Base-by-base conservation (phyloP, 2,113 vertebrate species). In the Miniopterus natalensis region DNA sequence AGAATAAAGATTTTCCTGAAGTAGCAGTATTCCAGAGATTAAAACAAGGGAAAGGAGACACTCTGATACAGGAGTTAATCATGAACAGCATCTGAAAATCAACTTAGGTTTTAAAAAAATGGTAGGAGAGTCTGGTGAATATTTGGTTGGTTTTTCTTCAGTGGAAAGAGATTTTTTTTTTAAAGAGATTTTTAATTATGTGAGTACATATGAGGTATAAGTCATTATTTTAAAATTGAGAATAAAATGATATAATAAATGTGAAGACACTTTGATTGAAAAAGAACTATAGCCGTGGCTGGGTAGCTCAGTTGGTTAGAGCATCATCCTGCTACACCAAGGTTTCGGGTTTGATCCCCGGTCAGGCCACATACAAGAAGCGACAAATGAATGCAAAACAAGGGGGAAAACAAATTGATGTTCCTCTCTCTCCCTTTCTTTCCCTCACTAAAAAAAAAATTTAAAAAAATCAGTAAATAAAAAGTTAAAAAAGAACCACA, bases 1-100 rank as follows among this genome's bases (percentile, higher is more conserved):
- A 88, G 36, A 23, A 84, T 90, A 31, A 87, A 94, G n/a, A 84
- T 68, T 85, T 87, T 91, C 71, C 23, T 74, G 75, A 84, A 27
- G 25, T 18, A 84, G 36, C 29, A n/a, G n/a, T 51, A 42, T 84
- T 73, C 29, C n/a, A 68, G 45, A 80, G n/a, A 78, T 20, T 78
- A 88, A 78, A 90, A 51, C 12, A 78, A 87, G 25, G n/a, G 27
- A 88, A 88, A 91, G 31, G 49, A 61, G 63, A 74, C 18, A 73
- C 8, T 73, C 57, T 84, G n/a, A 87, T 53, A 71, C 0, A 27
- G 27, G 7, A 91, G 8, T 49, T 81, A 68, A 70, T 29, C 77
- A 66, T 9, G 57, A 91, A 5, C n/a, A 51, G 73, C 25, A 53
- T 61, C 66, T 63, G 66, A 21, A 74, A 88, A 78, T 51, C 51